phyloP scores from a whole-genome alignment of 2,888 invertebrate genomes.

The Sylvicola cinctus region DNA sequence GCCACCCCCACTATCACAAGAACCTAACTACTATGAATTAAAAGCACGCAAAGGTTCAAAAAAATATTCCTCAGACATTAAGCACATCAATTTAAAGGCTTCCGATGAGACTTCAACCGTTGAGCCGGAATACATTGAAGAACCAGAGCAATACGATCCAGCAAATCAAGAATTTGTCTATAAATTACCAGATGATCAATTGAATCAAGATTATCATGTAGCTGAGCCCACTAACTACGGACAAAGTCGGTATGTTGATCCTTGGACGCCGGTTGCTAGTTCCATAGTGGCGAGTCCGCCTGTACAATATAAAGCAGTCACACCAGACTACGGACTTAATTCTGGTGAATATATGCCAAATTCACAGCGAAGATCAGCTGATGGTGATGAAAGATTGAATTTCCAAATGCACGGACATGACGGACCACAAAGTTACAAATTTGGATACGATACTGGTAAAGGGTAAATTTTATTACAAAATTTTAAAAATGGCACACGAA shows the following conservation, averaged over 20 bases:
- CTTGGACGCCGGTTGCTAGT: too few relatives aligned
- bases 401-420: slow-evolving; percentile 68
- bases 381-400: slow-evolving; percentile 23
- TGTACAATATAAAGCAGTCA: too few relatives aligned
- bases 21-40: slow-evolving; percentile 15
- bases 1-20: slow-evolving; percentile 9
- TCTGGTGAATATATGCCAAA: slow-evolving; percentile 4
- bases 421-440: slow-evolving; percentile 64
- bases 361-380: not conserved
- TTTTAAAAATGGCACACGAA: too few relatives aligned
- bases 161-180: slow-evolving; percentile 2
- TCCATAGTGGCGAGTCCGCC: too few relatives aligned
- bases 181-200: not conserved
- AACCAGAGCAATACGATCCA: not conserved
- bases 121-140: not conserved
- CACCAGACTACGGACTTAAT: not conserved
- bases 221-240: not conserved
- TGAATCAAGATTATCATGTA: not conserved
- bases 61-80: slow-evolving; percentile 17
- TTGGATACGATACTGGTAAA: slow-evolving; percentile 66
- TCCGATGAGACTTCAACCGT: not conserved
- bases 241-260: too few relatives aligned
- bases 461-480: slow-evolving; percentile 45
- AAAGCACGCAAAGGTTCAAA: slow-evolving; percentile 23
- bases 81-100: slow-evolving; percentile 11